A percentile compares a stretch with the other conserved stretches of the same genome.
These are phyloP conservation scores for Xiphydria camelus DNA, from an alignment of 2,888 invertebrate species.

Conservation along the genomic window DNA sequence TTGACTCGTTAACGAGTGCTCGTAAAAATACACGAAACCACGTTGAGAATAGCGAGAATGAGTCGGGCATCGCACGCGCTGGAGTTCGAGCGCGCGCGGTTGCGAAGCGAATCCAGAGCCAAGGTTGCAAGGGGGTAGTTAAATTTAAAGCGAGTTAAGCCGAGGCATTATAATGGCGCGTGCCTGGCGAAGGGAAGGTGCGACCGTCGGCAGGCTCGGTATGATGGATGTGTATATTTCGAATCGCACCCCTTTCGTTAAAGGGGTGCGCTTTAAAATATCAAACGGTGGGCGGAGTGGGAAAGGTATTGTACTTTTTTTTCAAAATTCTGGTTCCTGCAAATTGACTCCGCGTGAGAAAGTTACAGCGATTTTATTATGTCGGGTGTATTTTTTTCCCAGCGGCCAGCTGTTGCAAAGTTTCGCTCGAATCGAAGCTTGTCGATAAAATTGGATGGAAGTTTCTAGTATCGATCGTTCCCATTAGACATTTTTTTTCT, in stretches of 20 bases:
- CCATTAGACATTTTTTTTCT: no score
- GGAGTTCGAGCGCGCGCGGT: slow-evolving; percentile 13
- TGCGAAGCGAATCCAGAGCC: slow-evolving; percentile 36
- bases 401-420: no score
- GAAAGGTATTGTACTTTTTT: slow-evolving; percentile 28
- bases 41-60: no score
- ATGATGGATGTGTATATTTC: slow-evolving; percentile 54
- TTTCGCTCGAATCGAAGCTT: no score
- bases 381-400: no score
- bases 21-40: slow-evolving; percentile 34
- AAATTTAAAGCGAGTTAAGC: slow-evolving; percentile 49
- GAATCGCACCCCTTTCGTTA: slow-evolving; percentile 38
- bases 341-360: slow-evolving; percentile 18
- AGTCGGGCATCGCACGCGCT: no score
- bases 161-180: slow-evolving; percentile 47
- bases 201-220: slow-evolving; percentile 13
- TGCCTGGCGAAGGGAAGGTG: slow-evolving; percentile 33
- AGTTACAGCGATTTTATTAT: no score
- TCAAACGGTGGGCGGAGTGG: slow-evolving; percentile 39
- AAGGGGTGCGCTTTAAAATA: slow-evolving; percentile 30
- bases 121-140: slow-evolving; percentile 50
- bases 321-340: slow-evolving; percentile 23
- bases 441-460: no score
- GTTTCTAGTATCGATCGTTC: neutral
- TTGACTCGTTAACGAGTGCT: no score